Base-by-base conservation (phyloP, 2,888 invertebrate genomes). In the Machimus rusticus region DNA sequence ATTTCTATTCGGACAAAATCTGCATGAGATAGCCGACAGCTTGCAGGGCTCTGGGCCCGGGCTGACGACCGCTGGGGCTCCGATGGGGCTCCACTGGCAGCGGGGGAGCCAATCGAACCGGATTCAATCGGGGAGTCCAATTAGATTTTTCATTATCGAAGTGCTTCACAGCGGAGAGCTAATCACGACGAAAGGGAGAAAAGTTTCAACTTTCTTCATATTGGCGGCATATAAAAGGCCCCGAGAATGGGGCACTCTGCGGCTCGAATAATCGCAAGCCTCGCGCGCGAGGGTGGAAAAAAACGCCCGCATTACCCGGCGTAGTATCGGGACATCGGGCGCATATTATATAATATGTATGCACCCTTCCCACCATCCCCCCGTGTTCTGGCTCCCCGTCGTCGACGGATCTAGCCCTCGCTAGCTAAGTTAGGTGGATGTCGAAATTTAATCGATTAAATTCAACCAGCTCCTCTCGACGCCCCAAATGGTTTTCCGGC, bases 141-240 rank as follows among this genome's bases (percentile, higher is more conserved):
- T 79, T 79, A 79, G 79, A 79, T 79, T 79, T 79, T 79, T 79
- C 79, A 79, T 79, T 51, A 79, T 79, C 51, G 79, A 51, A 46
- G 51, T 79, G 31, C 79, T 79, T 51, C 79, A 79, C 28, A 66
- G 66, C 23, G 28, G 31, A 51, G 79, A 79, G 51, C 79, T 79
- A 79, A 79, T 79, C 79, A 79, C n/a, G 79, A 5, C 51, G 31
- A 51, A 46, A 46, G 34, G 79, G 28, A 6, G 31, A 28, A 79
- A 51, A 79, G 28, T 79, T 28, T 51, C 28, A 79, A 16, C 23
- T 79, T 79, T 79, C 51, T 79, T 79, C 51, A 46, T 46, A 39
- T 78, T 28, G 31, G 14, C 78, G 9, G 14, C 16, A 5, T 6
- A 51, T 51, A 79, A 51, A 51, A 31, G 23, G 28, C 31, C 51